A percentile compares a stretch with the other conserved stretches of the same genome.
phyloP scores from a whole-genome alignment of 2,113 vertebrate species.

The Herpetotheres cachinnans region DNA sequence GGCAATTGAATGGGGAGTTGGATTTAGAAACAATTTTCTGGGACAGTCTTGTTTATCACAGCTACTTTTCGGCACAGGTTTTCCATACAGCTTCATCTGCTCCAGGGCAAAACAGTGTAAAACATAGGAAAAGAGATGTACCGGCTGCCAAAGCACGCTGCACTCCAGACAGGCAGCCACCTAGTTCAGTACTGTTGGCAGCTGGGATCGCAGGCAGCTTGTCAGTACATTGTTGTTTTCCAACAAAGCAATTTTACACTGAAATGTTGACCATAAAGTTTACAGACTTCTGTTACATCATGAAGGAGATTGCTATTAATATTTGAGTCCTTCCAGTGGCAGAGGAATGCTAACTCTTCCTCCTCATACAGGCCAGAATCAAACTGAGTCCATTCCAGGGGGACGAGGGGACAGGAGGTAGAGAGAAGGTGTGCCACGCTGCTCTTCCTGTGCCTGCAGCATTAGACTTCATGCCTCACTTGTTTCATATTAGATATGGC shows the following conservation, averaged over 20 bases:
- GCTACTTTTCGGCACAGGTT: background rate
- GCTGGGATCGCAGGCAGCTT: background rate
- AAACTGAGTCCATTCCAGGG: background rate
- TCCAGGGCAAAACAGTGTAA: background rate
- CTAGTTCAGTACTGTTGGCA: background rate
- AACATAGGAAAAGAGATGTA: background rate
- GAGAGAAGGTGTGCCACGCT: background rate
- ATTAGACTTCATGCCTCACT: background rate
- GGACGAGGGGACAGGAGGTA: background rate
- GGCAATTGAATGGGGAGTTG: accelerated
- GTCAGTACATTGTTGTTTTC: background rate
- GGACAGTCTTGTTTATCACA: background rate
- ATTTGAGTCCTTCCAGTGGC: background rate
- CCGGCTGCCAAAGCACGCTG: background rate
- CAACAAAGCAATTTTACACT: background rate
- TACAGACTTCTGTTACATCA: background rate
- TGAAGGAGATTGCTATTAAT: background rate
- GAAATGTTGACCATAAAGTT: background rate
- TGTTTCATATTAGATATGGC: background rate
- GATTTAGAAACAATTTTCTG: background rate
- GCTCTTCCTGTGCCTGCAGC: background rate
- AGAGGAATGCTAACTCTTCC: background rate
- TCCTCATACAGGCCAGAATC: background rate
- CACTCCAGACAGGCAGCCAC: background rate
- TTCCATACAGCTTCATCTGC: background rate